A percentile compares a stretch with the other conserved stretches of the same genome.
Evolutionary conservation across 2,113 vertebrate genomes (phyloP).

Genomic region (Struthio camelus): DNA sequence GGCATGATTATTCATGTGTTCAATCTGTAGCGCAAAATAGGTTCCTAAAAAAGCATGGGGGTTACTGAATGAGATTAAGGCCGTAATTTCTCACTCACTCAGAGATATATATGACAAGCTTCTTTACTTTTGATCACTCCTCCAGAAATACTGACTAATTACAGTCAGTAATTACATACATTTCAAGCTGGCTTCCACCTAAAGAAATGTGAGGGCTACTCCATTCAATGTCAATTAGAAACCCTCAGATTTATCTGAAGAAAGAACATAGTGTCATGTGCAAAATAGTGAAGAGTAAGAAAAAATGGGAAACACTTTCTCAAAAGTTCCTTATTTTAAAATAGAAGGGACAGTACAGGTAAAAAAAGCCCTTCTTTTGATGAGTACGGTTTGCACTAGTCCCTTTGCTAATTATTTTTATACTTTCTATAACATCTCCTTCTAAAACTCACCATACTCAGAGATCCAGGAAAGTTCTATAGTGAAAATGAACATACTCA

Average conservation of each 20-base stretch:
- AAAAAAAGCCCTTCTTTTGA: conserved; percentile 52
- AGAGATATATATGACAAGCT: neutral
- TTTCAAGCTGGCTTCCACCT: neutral
- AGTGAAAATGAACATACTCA: neutral
- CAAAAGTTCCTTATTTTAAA: neutral
- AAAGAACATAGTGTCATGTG: neutral
- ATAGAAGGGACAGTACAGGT: neutral
- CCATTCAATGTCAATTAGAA: neutral
- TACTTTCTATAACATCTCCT: conserved; percentile 2
- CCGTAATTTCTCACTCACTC: neutral
- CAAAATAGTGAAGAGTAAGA: neutral
- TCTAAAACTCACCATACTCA: neutral
- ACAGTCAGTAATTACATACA: neutral
- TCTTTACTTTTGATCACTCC: neutral
- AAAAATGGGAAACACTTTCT: neutral
- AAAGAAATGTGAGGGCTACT: neutral
- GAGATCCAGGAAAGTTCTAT: conserved; percentile 4
- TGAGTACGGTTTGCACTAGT: neutral
- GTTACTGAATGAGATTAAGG: neutral
- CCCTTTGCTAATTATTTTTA: neutral
- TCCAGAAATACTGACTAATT: neutral
- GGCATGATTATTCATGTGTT: neutral
- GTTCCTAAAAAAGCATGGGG: neutral
- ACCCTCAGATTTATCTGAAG: neutral
- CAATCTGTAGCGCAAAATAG: neutral